Evolutionary conservation across 2,113 vertebrate genomes (phyloP).

Genomic region (Diadophis punctatus): DNA sequence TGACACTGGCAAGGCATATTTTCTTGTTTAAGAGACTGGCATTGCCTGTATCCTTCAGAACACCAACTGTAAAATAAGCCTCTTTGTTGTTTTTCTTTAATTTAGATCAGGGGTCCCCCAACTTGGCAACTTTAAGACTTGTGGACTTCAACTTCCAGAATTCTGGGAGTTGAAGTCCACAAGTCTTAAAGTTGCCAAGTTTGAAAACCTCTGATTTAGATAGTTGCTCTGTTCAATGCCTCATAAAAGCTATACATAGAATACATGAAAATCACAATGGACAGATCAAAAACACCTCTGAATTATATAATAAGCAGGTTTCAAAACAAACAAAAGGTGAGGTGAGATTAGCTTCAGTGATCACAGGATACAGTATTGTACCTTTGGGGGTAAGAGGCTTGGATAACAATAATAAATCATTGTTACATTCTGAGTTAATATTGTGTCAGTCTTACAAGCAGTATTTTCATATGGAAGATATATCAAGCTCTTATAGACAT

Average conservation of each 20-base stretch:
- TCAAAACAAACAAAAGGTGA: not conserved
- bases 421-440: not conserved
- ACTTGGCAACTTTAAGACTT: no score
- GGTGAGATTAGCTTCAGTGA: not conserved
- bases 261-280: not conserved
- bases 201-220: no score
- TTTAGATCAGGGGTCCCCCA: no score
- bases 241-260: not conserved
- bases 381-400: not conserved
- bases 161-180: no score
- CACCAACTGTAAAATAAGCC: not conserved
- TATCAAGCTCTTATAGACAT: no score
- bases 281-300: not conserved
- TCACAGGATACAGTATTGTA: not conserved
- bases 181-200: no score
- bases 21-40: not conserved
- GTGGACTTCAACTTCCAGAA: no score
- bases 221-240: not conserved
- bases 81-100: not conserved
- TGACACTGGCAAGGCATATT: not conserved
- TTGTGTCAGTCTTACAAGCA: not conserved
- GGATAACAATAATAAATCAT: not conserved
- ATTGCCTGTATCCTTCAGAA: not conserved
- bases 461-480: not conserved
- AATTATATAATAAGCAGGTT: not conserved